Percentiles rank a stretch among this genome's conserved stretches.
Evolutionary conservation across 2,113 vertebrate genomes (phyloP).

Genomic region (Morone chrysops): DNA sequence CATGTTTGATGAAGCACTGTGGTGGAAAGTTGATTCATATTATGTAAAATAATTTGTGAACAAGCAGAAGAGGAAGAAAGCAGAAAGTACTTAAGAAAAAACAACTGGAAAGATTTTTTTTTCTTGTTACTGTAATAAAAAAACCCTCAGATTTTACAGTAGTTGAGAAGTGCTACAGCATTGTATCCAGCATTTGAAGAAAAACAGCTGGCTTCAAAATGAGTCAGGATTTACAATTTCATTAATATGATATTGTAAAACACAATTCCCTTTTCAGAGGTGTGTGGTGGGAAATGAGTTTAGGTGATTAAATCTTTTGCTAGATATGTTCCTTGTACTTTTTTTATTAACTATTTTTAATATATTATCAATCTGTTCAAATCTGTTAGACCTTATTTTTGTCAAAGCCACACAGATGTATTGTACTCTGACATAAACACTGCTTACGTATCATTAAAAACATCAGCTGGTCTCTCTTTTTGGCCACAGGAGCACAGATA

Average conservation of each 20-base stretch:
- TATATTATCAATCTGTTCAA: background rate
- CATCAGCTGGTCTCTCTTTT: conserved; percentile 9
- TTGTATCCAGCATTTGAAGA: background rate
- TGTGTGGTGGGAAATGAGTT: background rate
- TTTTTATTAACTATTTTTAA: too few species aligned
- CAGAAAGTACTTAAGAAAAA: background rate
- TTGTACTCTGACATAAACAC: background rate
- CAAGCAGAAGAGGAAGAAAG: conserved; percentile 3
- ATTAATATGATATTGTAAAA: background rate
- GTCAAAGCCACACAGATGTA: conserved; percentile 5
- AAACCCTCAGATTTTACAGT: too few species aligned
- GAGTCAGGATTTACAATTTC: background rate
- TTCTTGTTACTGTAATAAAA: too few species aligned
- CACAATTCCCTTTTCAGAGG: background rate
- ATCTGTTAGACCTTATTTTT: background rate
- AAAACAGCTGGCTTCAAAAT: background rate
- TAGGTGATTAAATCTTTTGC: too few species aligned
- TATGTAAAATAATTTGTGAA: background rate
- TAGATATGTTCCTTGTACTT: background rate
- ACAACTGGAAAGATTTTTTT: background rate
- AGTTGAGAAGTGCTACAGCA: background rate
- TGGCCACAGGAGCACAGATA: background rate
- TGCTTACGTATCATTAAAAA: conserved; percentile 15
- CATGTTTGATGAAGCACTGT: background rate
- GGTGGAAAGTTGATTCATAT: background rate